A percentile compares a stretch with the other conserved stretches of the same genome.
Evolutionary conservation across 2,888 invertebrate species (phyloP).

Genomic region (Drosophila emarginata): DNA sequence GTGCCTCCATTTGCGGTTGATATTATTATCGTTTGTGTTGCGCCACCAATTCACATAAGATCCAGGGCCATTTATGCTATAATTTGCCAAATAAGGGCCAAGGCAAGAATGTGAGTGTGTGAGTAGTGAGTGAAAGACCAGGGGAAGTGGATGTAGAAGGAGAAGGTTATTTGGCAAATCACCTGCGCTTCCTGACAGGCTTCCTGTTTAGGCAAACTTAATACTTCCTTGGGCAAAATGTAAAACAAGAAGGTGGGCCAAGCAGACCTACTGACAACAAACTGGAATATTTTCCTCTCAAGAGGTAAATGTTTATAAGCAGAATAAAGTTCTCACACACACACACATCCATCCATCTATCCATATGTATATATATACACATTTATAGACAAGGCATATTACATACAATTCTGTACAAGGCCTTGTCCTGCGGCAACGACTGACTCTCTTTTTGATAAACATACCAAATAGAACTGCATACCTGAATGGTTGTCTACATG

Average conservation of each 20-base stretch:
- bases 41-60: slow-evolving; percentile 37
- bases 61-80: slow-evolving; percentile 62
- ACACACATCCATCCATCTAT: slow-evolving; percentile 3
- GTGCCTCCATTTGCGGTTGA: slow-evolving; percentile 64
- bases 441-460: slow-evolving; percentile 63
- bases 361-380: neutral
- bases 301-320: slow-evolving; percentile 20
- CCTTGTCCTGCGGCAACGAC: slow-evolving; percentile 49
- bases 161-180: slow-evolving; percentile 71
- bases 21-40: slow-evolving; percentile 56
- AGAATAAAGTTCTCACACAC: slow-evolving; percentile 52
- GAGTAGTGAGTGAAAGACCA: neutral
- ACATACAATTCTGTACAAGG: slow-evolving; percentile 53
- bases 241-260: slow-evolving; percentile 52
- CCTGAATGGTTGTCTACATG: slow-evolving; percentile 44
- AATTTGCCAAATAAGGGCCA: slow-evolving; percentile 54
- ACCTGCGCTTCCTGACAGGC: slow-evolving; percentile 77
- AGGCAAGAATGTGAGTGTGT: slow-evolving; percentile 6
- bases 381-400: slow-evolving; percentile 19
- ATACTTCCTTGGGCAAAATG: slow-evolving; percentile 63
- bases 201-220: slow-evolving; percentile 74
- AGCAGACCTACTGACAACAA: slow-evolving; percentile 48
- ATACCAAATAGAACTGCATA: slow-evolving; percentile 51
- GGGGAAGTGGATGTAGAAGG: neutral
- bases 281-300: slow-evolving; percentile 29